Evolutionary conservation across 2,113 vertebrate genomes (phyloP).

Genomic region (Struthio camelus): DNA sequence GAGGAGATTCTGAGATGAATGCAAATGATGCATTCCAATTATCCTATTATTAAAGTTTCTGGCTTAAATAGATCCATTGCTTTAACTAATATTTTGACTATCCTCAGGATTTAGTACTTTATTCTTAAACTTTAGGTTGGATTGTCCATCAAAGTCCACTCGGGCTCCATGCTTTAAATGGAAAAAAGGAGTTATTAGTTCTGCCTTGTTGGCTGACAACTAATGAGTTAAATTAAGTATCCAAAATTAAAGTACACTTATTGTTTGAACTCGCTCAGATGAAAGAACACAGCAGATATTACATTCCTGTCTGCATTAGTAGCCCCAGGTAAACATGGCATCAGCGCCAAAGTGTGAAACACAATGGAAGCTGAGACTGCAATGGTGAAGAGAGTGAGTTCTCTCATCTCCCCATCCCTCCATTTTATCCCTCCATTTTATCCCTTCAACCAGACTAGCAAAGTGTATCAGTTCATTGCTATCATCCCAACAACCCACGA

Average conservation of each 20-base stretch:
- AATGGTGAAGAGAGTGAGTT: neutral
- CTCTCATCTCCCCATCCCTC: neutral
- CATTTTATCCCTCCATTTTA: neutral
- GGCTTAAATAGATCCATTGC: neutral
- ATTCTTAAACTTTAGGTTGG: neutral
- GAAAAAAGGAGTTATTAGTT: neutral
- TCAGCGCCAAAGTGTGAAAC: neutral
- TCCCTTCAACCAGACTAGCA: neutral
- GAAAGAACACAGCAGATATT: neutral
- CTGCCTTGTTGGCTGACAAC: neutral
- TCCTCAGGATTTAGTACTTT: neutral
- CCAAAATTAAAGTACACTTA: neutral
- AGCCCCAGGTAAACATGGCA: neutral
- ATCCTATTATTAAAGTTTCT: neutral
- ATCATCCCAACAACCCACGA: neutral
- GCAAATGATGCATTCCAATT: constrained; percentile 1
- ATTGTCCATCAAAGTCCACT: constrained; percentile 16
- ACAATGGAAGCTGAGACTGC: neutral
- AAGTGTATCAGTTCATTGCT: neutral
- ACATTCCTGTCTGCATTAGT: neutral
- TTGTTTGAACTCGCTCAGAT: neutral
- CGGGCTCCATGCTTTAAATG: neutral
- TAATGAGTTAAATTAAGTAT: neutral
- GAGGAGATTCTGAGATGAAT: neutral
- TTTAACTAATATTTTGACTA: constrained; percentile 43